Base-by-base conservation (phyloP, 2,888 invertebrate species). In the Julus scandinavius region DNA sequence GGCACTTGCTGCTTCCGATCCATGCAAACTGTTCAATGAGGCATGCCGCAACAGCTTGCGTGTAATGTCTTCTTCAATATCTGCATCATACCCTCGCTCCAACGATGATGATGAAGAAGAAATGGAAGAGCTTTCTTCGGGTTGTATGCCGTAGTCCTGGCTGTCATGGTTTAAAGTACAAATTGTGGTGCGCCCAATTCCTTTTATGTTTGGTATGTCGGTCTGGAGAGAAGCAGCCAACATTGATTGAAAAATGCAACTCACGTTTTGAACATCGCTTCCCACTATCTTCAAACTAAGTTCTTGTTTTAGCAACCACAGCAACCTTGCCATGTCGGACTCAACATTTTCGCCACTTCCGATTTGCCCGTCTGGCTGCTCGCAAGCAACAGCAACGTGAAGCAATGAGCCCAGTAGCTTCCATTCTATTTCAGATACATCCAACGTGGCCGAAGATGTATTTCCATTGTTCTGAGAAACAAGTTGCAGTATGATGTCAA, bases 311-410 rank as follows among this genome's bases (percentile, higher is more conserved):
- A 87, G 50, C 38, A 38, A 17, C 15, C 11, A 0, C 29, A 58
- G 6, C 15, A 87, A 40, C n/a, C 63, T 20, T 7, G 63, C 7
- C 6, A 20, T 20, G 63, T 87, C 40, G 0, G 38, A 63, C 20
- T 83, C 80, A 3, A 6, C 13, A 45, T 17, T 83, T n/a, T 83
- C 41, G n/a, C 5, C 40, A 29, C 17, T 17, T 20, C n/a, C 9
- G 29, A 4, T 54, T 2, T 40, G 80, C 3, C 17, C 50, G 5
- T 83, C 41, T 7, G 20, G 2, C 54, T 20, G 15, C 15, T 58
- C 87, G 40, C 87, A 87, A n/a, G 84, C 83, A 29, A 45, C 15
- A 45, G 50, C 41, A 20, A 87, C 49, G 38, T 87, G 87, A 45
- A 87, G 29, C 50, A 87, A 83, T 0, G 41, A 38, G 13, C 83